Evolutionary conservation across 2,888 invertebrate genomes (phyloP).

Genomic region (Dynastes maya): DNA sequence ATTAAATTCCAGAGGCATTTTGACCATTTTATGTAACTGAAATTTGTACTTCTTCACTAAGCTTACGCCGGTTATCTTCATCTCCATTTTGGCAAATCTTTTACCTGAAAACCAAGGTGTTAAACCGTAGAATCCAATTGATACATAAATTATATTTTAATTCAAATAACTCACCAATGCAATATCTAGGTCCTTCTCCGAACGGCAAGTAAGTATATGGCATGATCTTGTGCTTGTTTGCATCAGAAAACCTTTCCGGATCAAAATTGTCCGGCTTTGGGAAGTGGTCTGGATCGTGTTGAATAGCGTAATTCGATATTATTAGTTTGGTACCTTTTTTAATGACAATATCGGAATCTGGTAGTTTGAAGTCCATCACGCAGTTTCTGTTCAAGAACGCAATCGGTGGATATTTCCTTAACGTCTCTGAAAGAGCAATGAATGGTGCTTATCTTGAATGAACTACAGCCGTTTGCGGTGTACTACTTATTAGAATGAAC

Average conservation of each 20-base stretch:
- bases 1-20: not conserved
- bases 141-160: not conserved
- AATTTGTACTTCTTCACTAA: not conserved
- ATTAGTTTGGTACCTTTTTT: slow-evolving; percentile 9
- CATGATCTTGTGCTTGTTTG: not conserved
- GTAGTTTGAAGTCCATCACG: slow-evolving; percentile 1
- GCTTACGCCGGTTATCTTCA: not conserved
- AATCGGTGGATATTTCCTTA: slow-evolving; percentile 23
- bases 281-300: slow-evolving; percentile 25
- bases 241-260: slow-evolving; percentile 18
- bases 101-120: not conserved
- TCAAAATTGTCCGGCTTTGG: slow-evolving; percentile 31
- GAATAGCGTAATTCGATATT: not conserved
- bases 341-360: slow-evolving; percentile 1
- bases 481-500: too few relatives aligned
- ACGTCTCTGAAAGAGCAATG: slow-evolving; percentile 19
- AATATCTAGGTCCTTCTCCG: slow-evolving; percentile 9
- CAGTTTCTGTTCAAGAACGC: slow-evolving; percentile 14
- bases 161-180: not conserved
- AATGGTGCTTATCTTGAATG: too few relatives aligned
- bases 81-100: not conserved
- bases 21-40: not conserved
- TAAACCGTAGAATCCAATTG: too few relatives aligned
- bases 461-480: too few relatives aligned
- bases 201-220: slow-evolving; percentile 10